Percentiles rank a stretch among this genome's conserved stretches.
Conservation (phyloP, 2,888 invertebrate genomes). For the Orthosia cruda region DNA sequence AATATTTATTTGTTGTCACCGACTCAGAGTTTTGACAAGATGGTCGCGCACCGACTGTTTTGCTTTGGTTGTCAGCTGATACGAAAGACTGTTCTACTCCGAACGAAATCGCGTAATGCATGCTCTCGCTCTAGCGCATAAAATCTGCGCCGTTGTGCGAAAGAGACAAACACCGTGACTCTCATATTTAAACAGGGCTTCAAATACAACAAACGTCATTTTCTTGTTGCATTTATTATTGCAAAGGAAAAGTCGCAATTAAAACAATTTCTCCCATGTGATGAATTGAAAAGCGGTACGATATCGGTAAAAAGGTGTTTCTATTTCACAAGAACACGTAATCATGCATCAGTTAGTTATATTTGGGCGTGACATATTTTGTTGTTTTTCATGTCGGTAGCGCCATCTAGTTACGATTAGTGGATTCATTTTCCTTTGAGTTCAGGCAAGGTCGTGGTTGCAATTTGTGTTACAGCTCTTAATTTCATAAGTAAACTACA, state of each 20-base stretch:
- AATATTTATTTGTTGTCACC: constrained; percentile 91
- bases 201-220: constrained; percentile 86
- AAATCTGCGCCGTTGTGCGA: constrained; percentile 19
- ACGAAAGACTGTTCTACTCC: constrained; percentile 87
- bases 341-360: constrained; percentile 79
- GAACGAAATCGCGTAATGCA: constrained; percentile 74
- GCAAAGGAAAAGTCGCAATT: constrained; percentile 83
- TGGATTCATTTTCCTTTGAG: constrained; percentile 31
- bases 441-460: constrained; percentile 63
- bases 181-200: constrained; percentile 80
- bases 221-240: constrained; percentile 88
- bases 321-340: constrained; percentile 88
- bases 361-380: constrained; percentile 86
- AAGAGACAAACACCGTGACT: constrained; percentile 79
- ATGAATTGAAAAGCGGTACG: constrained; percentile 86
- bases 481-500: constrained; percentile 4
- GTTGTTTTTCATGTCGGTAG: constrained; percentile 70
- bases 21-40: constrained; percentile 92
- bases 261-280: constrained; percentile 75
- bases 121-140: constrained; percentile 74
- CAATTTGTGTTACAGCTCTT: constrained; percentile 26
- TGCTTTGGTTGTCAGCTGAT: constrained; percentile 93
- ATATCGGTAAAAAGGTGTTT: constrained; percentile 77
- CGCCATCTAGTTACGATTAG: constrained; percentile 81
- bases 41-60: constrained; percentile 92